A percentile compares a stretch with the other conserved stretches of the same genome.
Conservation (phyloP, 2,113 vertebrate genomes). For the Phyllostomus hastatus region DNA sequence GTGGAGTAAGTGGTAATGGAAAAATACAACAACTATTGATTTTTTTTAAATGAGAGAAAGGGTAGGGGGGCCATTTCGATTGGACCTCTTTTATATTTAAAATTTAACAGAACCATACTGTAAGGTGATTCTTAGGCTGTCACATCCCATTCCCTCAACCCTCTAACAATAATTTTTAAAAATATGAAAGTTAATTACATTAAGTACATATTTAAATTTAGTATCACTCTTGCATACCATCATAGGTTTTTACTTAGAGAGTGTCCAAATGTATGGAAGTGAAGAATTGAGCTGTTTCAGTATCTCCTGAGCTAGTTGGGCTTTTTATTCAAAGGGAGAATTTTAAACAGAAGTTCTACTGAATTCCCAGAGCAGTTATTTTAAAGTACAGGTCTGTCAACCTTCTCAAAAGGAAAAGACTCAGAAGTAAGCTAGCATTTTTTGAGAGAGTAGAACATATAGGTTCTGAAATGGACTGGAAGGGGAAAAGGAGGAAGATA, state of each 20-base stretch:
- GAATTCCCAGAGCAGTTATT: not conserved
- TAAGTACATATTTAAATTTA: constrained; percentile 16
- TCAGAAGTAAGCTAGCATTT: not conserved
- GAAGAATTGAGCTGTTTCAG: not conserved
- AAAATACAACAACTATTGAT: too few relatives aligned
- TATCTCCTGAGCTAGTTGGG: not conserved
- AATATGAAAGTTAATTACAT: not conserved
- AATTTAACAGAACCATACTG: not conserved
- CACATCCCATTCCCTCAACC: not conserved
- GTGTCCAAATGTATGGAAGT: not conserved
- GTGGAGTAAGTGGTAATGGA: too few relatives aligned
- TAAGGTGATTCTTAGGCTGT: not conserved
- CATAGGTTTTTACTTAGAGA: not conserved
- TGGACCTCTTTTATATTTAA: not conserved
- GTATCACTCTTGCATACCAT: not conserved
- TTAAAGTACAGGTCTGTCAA: not conserved
- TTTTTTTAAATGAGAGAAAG: not conserved
- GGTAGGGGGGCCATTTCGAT: not conserved
- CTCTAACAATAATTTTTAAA: not conserved
- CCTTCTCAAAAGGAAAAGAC: not conserved
- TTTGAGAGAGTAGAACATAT: not conserved
- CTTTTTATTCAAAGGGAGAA: not conserved
- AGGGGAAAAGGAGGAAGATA: not conserved
- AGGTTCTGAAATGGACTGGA: not conserved
- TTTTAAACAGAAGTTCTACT: not conserved